Percentiles rank a stretch among this genome's conserved stretches.
phyloP scores from a whole-genome alignment of 2,113 vertebrate species.

The Anser brachyrhynchus region DNA sequence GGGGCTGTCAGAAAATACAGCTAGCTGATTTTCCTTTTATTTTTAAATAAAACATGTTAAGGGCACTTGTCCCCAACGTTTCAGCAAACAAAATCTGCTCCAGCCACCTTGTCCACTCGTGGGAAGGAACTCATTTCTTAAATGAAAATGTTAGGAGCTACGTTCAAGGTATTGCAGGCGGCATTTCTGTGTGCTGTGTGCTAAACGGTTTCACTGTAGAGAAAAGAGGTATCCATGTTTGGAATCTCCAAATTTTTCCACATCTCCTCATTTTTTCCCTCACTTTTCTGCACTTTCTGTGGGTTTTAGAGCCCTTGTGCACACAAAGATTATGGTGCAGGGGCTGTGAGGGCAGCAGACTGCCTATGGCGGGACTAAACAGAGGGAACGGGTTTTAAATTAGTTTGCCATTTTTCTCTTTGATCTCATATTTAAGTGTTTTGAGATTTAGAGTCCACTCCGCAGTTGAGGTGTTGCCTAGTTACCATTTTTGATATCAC shows the following conservation, averaged over 20 bases:
- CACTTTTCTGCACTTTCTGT: neutral
- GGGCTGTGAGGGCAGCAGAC: neutral
- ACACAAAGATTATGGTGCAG: accelerated
- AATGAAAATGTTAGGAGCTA: neutral
- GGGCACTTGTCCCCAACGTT: neutral
- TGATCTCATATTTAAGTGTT: neutral
- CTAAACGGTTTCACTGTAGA: neutral
- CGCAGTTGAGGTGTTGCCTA: constrained; percentile 6
- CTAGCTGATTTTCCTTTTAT: neutral
- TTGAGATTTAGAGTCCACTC: constrained; percentile 4
- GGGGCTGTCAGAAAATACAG: neutral
- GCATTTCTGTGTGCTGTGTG: neutral
- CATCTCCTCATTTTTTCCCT: neutral
- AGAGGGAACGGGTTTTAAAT: neutral
- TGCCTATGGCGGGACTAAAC: neutral
- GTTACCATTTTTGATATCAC: constrained; percentile 25
- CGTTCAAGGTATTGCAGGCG: neutral
- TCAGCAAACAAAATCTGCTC: neutral
- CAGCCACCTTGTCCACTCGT: neutral
- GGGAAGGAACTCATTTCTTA: neutral
- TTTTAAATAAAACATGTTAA: neutral
- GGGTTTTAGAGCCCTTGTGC: neutral
- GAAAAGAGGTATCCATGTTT: neutral
- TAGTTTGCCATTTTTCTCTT: neutral
- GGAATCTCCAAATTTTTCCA: neutral